phyloP scores from a whole-genome alignment of 53 echinoderm and acorn worm species.

The Paracentrotus lividus region DNA sequence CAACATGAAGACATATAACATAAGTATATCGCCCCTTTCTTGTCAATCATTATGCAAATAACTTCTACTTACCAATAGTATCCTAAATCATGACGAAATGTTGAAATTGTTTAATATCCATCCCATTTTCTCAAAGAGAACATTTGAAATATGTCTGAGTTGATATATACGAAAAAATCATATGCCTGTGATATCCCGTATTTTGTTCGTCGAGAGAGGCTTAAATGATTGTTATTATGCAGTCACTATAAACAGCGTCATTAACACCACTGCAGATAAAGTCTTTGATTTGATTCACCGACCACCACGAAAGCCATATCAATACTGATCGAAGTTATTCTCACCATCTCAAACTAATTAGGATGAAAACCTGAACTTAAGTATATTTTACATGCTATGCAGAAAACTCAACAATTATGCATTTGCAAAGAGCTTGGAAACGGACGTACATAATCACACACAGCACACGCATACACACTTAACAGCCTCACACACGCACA shows the following conservation, averaged over 20 bases:
- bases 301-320: conserved; percentile 11
- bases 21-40: not conserved
- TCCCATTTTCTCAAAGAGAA: not conserved
- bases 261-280: conserved; percentile 3
- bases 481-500: conserved; percentile 31
- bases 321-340: conserved; percentile 20
- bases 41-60: not conserved
- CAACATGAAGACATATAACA: not conserved
- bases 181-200: not conserved
- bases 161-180: not conserved
- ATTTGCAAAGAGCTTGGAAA: conserved; percentile 40
- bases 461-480: not conserved
- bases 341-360: conserved; percentile 44
- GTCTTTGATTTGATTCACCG: not conserved
- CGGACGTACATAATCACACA: conserved; percentile 5
- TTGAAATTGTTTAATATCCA: not conserved
- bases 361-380: conserved; percentile 45
- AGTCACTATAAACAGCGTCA: conserved; percentile 16
- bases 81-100: not conserved
- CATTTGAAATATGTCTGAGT: not conserved
- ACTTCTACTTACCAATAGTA: not conserved
- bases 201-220: not conserved
- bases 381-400: conserved; percentile 52
- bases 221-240: conserved; percentile 22
- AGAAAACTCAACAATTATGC: conserved; percentile 53